Percentiles rank a stretch among this genome's conserved stretches.
These are phyloP conservation scores for Drosophila demipolita DNA, from an alignment of 2,888 invertebrate species.

Conservation along the genomic window DNA sequence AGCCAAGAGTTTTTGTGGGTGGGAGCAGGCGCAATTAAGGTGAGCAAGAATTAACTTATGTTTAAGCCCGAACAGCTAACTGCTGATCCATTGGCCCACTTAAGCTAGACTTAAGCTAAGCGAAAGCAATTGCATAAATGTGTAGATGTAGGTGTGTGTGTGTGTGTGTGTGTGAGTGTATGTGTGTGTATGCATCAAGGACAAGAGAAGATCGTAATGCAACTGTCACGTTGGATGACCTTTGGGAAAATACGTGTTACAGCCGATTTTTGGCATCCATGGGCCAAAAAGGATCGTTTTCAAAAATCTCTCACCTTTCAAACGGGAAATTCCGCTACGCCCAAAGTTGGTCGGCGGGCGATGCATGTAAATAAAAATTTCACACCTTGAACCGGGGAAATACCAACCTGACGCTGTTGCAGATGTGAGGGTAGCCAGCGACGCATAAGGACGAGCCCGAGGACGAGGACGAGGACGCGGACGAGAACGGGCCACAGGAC, in stretches of 20 bases:
- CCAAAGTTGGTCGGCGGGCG: slow-evolving; percentile 28
- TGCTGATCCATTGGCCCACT: slow-evolving; percentile 55
- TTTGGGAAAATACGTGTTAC: slow-evolving; percentile 77
- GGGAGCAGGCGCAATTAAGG: slow-evolving; percentile 18
- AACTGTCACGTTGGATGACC: slow-evolving; percentile 67
- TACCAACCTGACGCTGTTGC: slow-evolving; percentile 52
- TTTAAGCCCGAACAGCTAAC: background rate
- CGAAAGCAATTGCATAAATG: slow-evolving; percentile 6
- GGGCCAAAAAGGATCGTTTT: slow-evolving; percentile 23
- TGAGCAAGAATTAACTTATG: slow-evolving; percentile 48
- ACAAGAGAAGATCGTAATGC: slow-evolving; percentile 39
- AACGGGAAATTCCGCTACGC: slow-evolving; percentile 71
- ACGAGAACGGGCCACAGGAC: background rate
- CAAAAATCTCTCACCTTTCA: slow-evolving; percentile 71
- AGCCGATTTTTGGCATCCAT: slow-evolving; percentile 44
- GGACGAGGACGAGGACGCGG: background rate
- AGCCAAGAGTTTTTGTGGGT: background rate
- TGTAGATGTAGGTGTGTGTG: background rate
- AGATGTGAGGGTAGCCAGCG: slow-evolving; percentile 24
- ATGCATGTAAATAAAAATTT: slow-evolving; percentile 80
- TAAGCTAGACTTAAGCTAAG: slow-evolving; percentile 43
- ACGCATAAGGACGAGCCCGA: background rate
- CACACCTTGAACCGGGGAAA: slow-evolving; percentile 75
- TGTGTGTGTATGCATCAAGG: slow-evolving; percentile 39
- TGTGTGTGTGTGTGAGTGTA: slow-evolving; percentile 1